These are phyloP conservation scores for Anarhynchus alexandrinus DNA, from an alignment of 2,113 vertebrate species.

Conservation along the genomic window DNA sequence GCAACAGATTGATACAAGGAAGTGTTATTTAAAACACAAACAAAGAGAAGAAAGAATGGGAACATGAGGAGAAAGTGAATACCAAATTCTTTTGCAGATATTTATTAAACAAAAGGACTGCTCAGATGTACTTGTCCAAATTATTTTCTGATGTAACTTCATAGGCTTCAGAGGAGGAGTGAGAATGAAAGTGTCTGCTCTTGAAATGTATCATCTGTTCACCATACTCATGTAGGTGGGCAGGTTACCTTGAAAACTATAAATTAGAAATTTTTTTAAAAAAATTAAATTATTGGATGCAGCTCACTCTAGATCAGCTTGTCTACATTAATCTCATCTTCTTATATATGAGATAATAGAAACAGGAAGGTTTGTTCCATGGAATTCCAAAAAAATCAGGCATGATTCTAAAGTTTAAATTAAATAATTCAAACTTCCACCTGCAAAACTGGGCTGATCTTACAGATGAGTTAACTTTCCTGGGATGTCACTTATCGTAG, in stretches of 20 bases:
- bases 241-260: neutral
- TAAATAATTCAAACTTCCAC: neutral
- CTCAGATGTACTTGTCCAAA: conserved; percentile 10
- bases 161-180: neutral
- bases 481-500: accelerated
- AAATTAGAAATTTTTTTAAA: neutral
- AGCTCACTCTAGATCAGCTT: neutral
- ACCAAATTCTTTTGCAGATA: neutral
- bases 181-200: neutral
- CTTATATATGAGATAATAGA: neutral
- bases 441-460: neutral
- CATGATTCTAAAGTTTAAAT: neutral
- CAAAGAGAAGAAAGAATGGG: neutral
- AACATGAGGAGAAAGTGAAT: neutral
- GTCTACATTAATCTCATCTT: neutral
- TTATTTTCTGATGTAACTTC: conserved; percentile 40
- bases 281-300: neutral
- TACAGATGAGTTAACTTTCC: neutral
- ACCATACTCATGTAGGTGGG: neutral
- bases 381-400: neutral
- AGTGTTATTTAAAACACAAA: neutral
- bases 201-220: conserved; percentile 10
- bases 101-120: conserved; percentile 33
- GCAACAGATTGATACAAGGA: neutral
- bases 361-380: neutral